Evolutionary conservation across 2,113 vertebrate species (phyloP), one percentile per base, ranked within the genome.

Genomic region (Sapajus apella): DNA sequence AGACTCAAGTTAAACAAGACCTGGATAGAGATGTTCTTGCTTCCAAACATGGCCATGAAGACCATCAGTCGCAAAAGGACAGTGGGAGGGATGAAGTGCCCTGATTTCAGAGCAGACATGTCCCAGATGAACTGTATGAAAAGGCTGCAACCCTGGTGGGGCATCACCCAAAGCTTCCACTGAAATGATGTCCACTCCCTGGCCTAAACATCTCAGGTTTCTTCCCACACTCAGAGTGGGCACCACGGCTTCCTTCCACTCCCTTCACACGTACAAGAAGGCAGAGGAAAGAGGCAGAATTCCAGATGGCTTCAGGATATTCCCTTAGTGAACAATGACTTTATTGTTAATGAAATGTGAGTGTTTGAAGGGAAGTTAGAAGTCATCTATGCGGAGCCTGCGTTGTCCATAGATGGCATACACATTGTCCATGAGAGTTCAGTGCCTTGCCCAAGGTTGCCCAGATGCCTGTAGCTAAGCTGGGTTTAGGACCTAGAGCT

Each of bases 141-240:
- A 81, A 96, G 58, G 1, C 32, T 21, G n/a, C 61, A 20, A n/a
- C 45, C 43, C 18, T 17, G 21, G 6, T 45, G 45, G 3, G 0
- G 11, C 6, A 0, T 45, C 80, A 40, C 68, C 18, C 45, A 1
- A 21, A 43, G 55, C 73, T 61, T 84, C 43, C 50, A 3, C 56
- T 61, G n/a, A 20, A 76, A 21, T 4, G 3, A 32, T 2, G 0
- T 72, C n/a, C 12, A 13, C 12, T 35, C 47, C 18, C 0, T 3
- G 45, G 32, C 40, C 37, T 18, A 47, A 32, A 58, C 2, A 9
- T 47, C 76, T 82, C 66, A 32, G 13, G 64, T 4, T 80, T 82
- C 50, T 88, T 45, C 81, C 56, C 14, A 40, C 6, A 20, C 30
- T 1, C 8, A 1, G 64, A 2, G 12, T 45, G 52, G 45, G 56